A percentile compares a stretch with the other conserved stretches of the same genome.
phyloP scores from a whole-genome alignment of 2,113 vertebrate genomes.

The Phodopus roborovskii region DNA sequence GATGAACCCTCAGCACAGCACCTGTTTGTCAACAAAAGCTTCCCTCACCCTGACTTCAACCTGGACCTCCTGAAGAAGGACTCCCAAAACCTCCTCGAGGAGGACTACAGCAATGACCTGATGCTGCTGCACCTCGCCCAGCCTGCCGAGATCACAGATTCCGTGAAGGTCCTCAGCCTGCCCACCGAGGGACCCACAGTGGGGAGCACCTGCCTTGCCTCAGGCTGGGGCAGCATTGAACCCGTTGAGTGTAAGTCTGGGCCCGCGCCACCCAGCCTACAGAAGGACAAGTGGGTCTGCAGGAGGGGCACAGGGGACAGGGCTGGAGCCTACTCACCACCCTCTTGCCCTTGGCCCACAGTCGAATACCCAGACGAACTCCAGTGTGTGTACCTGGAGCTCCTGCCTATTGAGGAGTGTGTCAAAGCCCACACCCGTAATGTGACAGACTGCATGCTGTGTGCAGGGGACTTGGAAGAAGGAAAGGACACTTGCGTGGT shows the following conservation, averaged over 20 bases:
- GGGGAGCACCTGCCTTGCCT: constrained; percentile 37
- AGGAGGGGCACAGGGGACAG: neutral
- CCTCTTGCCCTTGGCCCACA: neutral
- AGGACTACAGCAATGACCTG: constrained; percentile 69
- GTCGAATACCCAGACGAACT: constrained; percentile 66
- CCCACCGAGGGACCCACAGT: fast-evolving
- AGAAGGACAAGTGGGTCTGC: neutral
- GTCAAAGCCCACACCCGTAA: constrained; percentile 78
- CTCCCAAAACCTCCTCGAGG: fast-evolving
- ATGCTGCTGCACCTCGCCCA: constrained; percentile 43
- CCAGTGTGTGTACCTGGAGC: constrained; percentile 86
- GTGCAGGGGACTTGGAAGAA: constrained; percentile 86
- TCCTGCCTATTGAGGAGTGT: constrained; percentile 82
- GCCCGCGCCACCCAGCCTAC: fast-evolving
- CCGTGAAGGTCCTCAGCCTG: neutral
- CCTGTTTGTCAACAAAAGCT: fast-evolving
- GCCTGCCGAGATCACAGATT: fast-evolving
- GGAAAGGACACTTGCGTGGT: constrained; percentile 90
- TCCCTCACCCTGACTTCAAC: constrained; percentile 1
- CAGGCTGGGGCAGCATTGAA: constrained; percentile 49
- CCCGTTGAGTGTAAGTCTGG: fast-evolving
- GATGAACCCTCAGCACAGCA: neutral
- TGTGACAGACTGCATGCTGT: constrained; percentile 88
- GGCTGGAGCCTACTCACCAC: neutral
- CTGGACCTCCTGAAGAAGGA: neutral